Evolutionary conservation across 2,797 vertebrate genomes (phyloP).

Genomic region (Gallinago solitaria): DNA sequence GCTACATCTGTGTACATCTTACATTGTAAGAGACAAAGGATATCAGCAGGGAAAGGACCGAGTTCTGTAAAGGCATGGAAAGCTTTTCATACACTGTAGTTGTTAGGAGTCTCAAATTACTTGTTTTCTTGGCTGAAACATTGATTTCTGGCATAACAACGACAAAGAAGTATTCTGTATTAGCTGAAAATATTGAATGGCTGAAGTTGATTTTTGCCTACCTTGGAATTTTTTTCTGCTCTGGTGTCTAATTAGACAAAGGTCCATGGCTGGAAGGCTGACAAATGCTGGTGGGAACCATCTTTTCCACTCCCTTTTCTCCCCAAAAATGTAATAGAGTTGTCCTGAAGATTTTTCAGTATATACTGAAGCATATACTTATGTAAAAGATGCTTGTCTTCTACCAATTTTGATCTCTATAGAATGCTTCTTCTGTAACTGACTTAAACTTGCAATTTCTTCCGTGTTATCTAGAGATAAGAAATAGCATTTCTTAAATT

Average conservation of each 20-base stretch:
- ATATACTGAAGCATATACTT: background rate
- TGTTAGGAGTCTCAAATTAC: background rate
- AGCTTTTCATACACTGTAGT: background rate
- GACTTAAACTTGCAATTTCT: background rate
- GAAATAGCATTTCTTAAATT: conserved; percentile 14
- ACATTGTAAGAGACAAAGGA: background rate
- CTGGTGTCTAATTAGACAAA: background rate
- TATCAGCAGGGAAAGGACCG: background rate
- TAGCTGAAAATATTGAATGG: background rate
- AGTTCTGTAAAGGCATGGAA: background rate
- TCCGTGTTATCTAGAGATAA: conserved; percentile 8
- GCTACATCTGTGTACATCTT: background rate
- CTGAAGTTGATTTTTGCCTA: background rate
- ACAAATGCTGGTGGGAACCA: background rate
- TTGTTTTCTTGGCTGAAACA: background rate
- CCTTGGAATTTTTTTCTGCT: background rate
- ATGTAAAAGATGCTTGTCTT: background rate
- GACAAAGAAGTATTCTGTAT: background rate
- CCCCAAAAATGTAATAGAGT: background rate
- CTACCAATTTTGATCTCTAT: background rate
- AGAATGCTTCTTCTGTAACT: background rate
- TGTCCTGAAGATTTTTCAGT: background rate
- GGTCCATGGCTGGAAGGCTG: background rate
- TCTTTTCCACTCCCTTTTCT: background rate
- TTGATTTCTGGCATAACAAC: background rate